Conservation (phyloP, 2,888 invertebrate species). For the Eubasilissa splendida region DNA sequence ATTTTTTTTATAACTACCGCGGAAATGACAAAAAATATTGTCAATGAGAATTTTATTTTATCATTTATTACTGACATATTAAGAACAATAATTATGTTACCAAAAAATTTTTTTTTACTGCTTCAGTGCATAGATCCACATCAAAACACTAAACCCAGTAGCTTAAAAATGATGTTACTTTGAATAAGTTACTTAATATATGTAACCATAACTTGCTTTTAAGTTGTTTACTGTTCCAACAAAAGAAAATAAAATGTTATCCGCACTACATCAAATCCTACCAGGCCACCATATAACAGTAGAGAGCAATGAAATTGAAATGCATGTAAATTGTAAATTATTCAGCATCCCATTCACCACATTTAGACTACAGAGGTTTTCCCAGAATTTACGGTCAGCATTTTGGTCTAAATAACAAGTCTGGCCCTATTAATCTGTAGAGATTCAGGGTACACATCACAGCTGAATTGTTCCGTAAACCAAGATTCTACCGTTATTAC, state of each 20-base stretch:
- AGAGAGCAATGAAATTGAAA: constrained; percentile 43
- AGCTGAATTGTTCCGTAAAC: constrained; percentile 11
- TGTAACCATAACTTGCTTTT: no score
- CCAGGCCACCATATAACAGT: neutral
- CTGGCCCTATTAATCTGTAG: constrained; percentile 45
- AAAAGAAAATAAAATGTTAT: neutral
- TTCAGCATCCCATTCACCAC: constrained; percentile 36
- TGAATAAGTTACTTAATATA: no score
- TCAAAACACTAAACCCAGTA: no score
- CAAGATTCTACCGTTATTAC: neutral
- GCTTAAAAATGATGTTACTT: no score
- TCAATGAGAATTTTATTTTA: no score
- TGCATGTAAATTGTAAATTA: constrained; percentile 48
- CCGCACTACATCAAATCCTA: neutral
- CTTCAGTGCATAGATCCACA: no score
- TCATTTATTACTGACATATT: no score
- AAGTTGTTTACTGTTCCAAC: neutral
- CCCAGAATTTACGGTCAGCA: constrained; percentile 41
- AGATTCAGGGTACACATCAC: constrained; percentile 37
- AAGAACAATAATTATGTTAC: no score
- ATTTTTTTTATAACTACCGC: no score
- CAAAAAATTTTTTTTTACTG: no score
- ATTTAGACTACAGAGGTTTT: constrained; percentile 36
- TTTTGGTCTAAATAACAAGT: constrained; percentile 48
- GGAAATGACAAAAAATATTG: no score